These are phyloP conservation scores for Galeruca laticollis DNA, from an alignment of 2,888 invertebrate species.

Conservation along the genomic window DNA sequence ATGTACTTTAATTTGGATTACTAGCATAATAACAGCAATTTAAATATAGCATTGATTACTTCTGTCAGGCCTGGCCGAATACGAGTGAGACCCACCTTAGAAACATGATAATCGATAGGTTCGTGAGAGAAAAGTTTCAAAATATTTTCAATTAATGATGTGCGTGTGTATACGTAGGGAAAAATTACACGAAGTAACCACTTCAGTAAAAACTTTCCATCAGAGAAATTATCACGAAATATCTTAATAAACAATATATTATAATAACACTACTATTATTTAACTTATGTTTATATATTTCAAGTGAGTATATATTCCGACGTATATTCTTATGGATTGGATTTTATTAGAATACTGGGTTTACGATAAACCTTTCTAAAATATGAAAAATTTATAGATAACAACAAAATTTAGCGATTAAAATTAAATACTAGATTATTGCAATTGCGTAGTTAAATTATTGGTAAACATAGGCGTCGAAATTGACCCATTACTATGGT, in stretches of 20 bases:
- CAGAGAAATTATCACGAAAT: neutral
- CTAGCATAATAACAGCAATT: conserved; percentile 28
- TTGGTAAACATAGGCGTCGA: too few species aligned
- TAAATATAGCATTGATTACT: conserved; percentile 30
- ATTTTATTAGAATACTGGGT: too few species aligned
- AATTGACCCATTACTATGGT: too few species aligned
- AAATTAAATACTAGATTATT: too few species aligned
- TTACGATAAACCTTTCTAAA: too few species aligned
- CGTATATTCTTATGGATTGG: too few species aligned
- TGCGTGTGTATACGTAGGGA: neutral
- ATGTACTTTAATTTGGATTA: conserved; percentile 18
- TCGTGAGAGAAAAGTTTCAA: conserved; percentile 26
- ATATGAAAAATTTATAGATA: too few species aligned
- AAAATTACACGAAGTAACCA: neutral
- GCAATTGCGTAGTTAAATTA: too few species aligned
- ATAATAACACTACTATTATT: neutral
- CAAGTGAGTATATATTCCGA: too few species aligned
- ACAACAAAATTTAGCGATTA: too few species aligned
- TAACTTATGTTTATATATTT: too few species aligned
- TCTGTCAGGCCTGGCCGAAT: conserved; percentile 23
- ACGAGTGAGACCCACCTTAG: conserved; percentile 23
- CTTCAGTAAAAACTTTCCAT: neutral
- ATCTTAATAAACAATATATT: neutral
- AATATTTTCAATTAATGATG: conserved; percentile 6
- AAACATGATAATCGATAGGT: conserved; percentile 22